These are phyloP conservation scores for Corythaixoides concolor DNA, from an alignment of 2,113 vertebrate genomes.

Conservation along the genomic window DNA sequence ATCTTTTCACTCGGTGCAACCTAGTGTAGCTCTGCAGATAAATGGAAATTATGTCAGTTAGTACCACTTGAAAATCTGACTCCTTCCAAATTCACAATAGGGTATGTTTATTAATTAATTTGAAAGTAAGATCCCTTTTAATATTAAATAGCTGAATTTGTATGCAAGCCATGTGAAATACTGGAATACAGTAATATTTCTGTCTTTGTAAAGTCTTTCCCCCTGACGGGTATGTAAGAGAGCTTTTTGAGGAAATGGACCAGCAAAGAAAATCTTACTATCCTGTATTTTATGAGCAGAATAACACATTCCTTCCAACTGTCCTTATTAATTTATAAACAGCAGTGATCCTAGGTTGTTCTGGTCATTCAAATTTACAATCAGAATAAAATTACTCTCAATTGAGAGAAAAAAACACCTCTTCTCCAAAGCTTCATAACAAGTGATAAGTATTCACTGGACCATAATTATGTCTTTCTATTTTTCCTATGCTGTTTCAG, in stretches of 20 bases:
- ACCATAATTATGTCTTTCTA: constrained; percentile 20
- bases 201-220: background rate
- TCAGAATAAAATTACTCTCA: constrained; percentile 60
- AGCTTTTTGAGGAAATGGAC: background rate
- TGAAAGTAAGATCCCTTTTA: background rate
- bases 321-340: constrained; percentile 34
- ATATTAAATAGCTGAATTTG: background rate
- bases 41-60: background rate
- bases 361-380: constrained; percentile 50
- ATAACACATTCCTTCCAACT: background rate
- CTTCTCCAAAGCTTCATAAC: background rate
- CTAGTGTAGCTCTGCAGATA: background rate
- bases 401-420: background rate
- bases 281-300: background rate
- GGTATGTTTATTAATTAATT: background rate
- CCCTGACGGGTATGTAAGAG: background rate
- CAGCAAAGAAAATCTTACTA: background rate
- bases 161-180: background rate
- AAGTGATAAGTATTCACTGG: constrained; percentile 28
- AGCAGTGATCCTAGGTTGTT: background rate
- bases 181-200: background rate
- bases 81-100: background rate
- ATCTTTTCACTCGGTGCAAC: background rate
- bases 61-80: background rate
- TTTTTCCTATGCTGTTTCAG: constrained; percentile 22